phyloP scores from a whole-genome alignment of 2,888 invertebrate species.

The Invenusta paracnida region DNA sequence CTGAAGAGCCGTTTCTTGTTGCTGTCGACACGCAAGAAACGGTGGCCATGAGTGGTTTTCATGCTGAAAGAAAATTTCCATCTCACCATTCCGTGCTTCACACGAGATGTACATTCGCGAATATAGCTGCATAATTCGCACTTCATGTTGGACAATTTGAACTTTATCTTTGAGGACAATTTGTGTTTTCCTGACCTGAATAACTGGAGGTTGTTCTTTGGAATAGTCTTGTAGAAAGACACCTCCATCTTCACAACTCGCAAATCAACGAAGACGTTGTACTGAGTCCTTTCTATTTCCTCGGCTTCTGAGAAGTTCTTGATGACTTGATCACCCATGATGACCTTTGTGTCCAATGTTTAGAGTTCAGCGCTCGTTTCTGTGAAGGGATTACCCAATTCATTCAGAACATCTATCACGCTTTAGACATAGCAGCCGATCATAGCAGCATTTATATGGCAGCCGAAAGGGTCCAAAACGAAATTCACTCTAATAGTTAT shows the following conservation, averaged over 20 bases:
- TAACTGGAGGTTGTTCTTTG: neutral
- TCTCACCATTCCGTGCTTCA: neutral
- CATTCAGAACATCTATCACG: neutral
- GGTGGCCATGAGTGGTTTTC: neutral
- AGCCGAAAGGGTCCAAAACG: no score
- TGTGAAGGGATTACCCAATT: neutral
- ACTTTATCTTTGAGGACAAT: neutral
- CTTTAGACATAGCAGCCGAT: neutral
- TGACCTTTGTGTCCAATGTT: neutral
- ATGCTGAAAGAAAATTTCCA: neutral
- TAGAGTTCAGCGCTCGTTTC: neutral
- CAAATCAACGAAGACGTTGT: neutral
- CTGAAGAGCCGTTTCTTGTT: no score
- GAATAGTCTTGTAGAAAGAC: neutral
- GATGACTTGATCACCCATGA: neutral
- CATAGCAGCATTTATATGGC: no score
- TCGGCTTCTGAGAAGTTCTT: neutral
- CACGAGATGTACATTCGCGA: neutral
- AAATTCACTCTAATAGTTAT: no score
- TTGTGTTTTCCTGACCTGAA: neutral
- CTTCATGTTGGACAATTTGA: neutral
- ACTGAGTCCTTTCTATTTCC: neutral
- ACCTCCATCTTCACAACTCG: neutral
- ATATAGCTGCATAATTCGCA: no score
- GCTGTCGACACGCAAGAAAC: no score